These are phyloP conservation scores for Malacoctenus gilli DNA, from an alignment of 2,797 vertebrate genomes.

Conservation along the genomic window DNA sequence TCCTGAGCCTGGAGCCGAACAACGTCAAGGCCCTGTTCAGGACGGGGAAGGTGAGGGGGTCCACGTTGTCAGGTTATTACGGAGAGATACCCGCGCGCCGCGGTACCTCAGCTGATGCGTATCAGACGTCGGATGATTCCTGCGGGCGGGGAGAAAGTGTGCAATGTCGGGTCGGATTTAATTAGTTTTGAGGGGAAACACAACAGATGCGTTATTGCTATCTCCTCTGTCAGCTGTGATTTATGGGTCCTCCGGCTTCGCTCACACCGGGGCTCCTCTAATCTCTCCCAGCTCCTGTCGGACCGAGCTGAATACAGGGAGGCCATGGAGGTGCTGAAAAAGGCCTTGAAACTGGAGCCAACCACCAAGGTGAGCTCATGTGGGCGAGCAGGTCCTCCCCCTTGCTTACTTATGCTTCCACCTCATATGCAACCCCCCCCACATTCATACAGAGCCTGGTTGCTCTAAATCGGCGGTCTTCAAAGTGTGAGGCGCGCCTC, in stretches of 20 bases:
- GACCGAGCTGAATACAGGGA: constrained; percentile 83
- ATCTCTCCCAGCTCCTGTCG: constrained; percentile 83
- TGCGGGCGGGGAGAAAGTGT: constrained; percentile 1
- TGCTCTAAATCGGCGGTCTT: no score
- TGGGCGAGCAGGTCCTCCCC: constrained; percentile 20
- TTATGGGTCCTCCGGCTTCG: constrained; percentile 13
- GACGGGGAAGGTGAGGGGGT: constrained; percentile 82
- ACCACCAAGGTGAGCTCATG: constrained; percentile 83
- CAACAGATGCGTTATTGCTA: constrained; percentile 4
- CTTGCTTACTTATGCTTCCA: constrained; percentile 12
- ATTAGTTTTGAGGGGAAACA: constrained; percentile 9
- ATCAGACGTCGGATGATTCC: constrained; percentile 10
- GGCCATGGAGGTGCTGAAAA: constrained; percentile 82
- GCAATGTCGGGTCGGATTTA: constrained; percentile 13
- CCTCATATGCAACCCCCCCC: constrained; percentile 16
- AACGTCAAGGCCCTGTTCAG: constrained; percentile 86
- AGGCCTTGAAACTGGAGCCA: constrained; percentile 87
- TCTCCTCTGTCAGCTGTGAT: constrained; percentile 18
- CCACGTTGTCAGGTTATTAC: not conserved
- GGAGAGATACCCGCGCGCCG: not conserved
- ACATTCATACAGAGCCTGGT: constrained; percentile 8
- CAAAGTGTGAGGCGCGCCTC: no score
- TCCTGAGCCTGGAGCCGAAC: constrained; percentile 79
- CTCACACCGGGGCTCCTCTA: constrained; percentile 28
- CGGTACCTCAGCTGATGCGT: constrained; percentile 5